Evolutionary conservation across 2,797 vertebrate species (phyloP), one percentile per base, ranked within the genome.

Genomic region (Rallus crepitans): DNA sequence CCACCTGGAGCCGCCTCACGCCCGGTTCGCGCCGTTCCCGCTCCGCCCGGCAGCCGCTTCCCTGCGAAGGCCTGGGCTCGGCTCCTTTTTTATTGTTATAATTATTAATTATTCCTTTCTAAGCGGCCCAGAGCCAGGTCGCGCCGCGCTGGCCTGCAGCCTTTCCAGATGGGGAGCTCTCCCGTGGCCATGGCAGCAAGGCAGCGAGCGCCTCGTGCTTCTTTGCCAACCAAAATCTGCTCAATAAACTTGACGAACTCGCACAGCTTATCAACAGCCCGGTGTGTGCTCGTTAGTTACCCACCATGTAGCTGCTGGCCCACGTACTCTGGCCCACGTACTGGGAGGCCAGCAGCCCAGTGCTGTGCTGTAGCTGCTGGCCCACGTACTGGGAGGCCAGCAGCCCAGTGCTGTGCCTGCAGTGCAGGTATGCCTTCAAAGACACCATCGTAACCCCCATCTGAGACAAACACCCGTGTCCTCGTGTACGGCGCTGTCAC

Each of bases 151-250:
- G 50, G 13, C 70, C 45, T 2, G 24, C 57, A 2, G 53, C 64
- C 8, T 2, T 13, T 27, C 7, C 30, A 15, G 57, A 25, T 3
- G n/a, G 30, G 57, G 18, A 45, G 42, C 8, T 45, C 42, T 45
- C 42, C 42, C 17, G 18, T 45, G 42, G 42, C 42, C 42, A 45
- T 45, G 42, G 42, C 42, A 17, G 42, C 42, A 4, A 19, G 42
- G n/a, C 7, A 0, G 24, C 1, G 0, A 0, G 24, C 1, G 0
- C 2, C 39, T 15, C 1, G 3, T 4, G 1, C 24, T 30, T n/a
- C 37, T 35, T 7, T 7, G 4, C 1, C 25, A 37, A 33, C 14
- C 12, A 18, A 27, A 37, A 31, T 15, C 3, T 24, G 21, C 11
- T n/a, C 6, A 0, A 15, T 66, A 30, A 33, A 48, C 42, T 37